Evolutionary conservation across 2,113 vertebrate genomes (phyloP), one percentile per base, ranked within the genome.

Genomic region (Seriola quinqueradiata): DNA sequence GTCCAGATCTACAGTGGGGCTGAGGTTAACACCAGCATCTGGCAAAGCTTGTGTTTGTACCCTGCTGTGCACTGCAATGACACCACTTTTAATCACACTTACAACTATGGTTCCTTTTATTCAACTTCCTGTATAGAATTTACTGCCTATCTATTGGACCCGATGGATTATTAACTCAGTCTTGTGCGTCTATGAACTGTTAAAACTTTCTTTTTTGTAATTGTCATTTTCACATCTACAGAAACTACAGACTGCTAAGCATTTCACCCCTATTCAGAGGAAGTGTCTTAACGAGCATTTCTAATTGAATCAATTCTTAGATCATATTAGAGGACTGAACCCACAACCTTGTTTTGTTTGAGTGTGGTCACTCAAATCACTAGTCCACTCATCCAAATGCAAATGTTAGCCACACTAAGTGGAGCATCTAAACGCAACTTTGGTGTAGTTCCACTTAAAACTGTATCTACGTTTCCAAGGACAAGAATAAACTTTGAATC

Each of bases 11-110:
- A 72, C 50, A 60, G 48, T 61, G 70, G 61, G 25, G 48, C 82
- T 81, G 75, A 85, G 57, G 77, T 83, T 82, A 87, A 90, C 69
- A 87, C 73, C 54, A 84, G 75, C 77, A 88, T 89, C 89, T 91
- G 87, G 82, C 82, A 65, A 67, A 75, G 61, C 32, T 75, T 3
- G 32, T 42, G 42, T 76, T 60, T 38, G 66, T 44, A 60, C 58
- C 69, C 28, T 70, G 66, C 42, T 21, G 58, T 8, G 23, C 48
- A 46, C 65, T 55, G 36, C 12, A 79, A 36, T 57, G 66, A 79
- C 79, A 82, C 75, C 69, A 48, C 75, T 55, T 79, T 80, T 64
- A 81, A 82, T 78, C 55, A 81, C 61, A 78, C 48, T 63, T 44
- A 70, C 19, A 58, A 73, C 59, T 38, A 19, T 25, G 42, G 16